A percentile compares a stretch with the other conserved stretches of the same genome.
These are phyloP conservation scores for Lycophotia porphyrea DNA, from an alignment of 2,888 invertebrate species.

Conservation along the genomic window DNA sequence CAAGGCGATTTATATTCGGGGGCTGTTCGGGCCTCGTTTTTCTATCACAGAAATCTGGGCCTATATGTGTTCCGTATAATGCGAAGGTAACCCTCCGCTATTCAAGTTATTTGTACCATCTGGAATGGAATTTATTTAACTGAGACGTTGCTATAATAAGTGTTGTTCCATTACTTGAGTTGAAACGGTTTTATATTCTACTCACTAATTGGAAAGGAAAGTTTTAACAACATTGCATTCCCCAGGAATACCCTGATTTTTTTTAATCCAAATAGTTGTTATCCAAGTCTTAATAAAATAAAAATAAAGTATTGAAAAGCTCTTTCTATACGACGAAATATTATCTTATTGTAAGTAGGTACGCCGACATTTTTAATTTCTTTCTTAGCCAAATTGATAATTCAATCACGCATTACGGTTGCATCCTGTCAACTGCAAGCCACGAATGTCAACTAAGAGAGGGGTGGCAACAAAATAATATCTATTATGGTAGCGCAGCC, in stretches of 20 bases:
- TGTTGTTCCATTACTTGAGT: slow-evolving; percentile 37
- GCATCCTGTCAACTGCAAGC: slow-evolving; percentile 87
- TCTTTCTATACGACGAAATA: slow-evolving; percentile 8
- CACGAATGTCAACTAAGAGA: slow-evolving; percentile 86
- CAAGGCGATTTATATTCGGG: slow-evolving; percentile 89
- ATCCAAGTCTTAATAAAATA: not conserved
- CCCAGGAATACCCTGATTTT: no score
- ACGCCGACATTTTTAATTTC: slow-evolving; percentile 66
- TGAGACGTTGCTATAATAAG: slow-evolving; percentile 47
- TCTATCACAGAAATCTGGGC: slow-evolving; percentile 87
- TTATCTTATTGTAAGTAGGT: slow-evolving; percentile 24
- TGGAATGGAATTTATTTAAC: slow-evolving; percentile 65
- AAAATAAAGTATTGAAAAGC: not conserved
- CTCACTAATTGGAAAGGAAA: not conserved
- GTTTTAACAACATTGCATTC: not conserved
- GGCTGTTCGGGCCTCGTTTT: slow-evolving; percentile 82
- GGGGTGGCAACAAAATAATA: slow-evolving; percentile 82
- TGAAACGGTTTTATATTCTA: slow-evolving; percentile 19
- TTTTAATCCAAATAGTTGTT: not conserved
- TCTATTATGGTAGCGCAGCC: slow-evolving; percentile 80
- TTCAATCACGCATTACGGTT: slow-evolving; percentile 86
- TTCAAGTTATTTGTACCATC: slow-evolving; percentile 68
- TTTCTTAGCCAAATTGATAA: slow-evolving; percentile 76
- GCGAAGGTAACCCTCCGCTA: slow-evolving; percentile 64
- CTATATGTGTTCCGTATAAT: slow-evolving; percentile 73